These are phyloP conservation scores for Schrankia costaestrigalis DNA, from an alignment of 2,888 invertebrate genomes.

Conservation along the genomic window DNA sequence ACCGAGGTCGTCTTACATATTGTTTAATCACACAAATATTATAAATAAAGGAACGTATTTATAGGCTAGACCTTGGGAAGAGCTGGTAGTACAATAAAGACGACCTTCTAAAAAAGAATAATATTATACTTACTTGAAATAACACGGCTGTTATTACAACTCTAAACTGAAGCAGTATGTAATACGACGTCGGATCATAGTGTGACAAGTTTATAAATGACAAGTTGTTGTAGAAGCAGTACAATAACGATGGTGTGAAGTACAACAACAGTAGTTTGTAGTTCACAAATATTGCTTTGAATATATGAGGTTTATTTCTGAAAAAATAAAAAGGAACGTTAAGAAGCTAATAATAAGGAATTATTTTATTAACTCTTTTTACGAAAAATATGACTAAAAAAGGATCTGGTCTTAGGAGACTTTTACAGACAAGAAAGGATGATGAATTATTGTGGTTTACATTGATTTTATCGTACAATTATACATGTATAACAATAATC, in stretches of 20 bases:
- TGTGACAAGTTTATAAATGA: constrained; percentile 93
- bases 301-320: constrained; percentile 82
- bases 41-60: too few relatives aligned
- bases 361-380: too few relatives aligned
- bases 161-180: constrained; percentile 92
- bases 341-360: background rate
- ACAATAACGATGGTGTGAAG: constrained; percentile 94
- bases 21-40: too few relatives aligned
- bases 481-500: too few relatives aligned
- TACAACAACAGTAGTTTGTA: constrained; percentile 87
- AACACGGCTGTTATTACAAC: constrained; percentile 95
- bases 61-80: too few relatives aligned
- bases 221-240: constrained; percentile 97
- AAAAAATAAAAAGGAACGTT: constrained; percentile 49
- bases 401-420: too few relatives aligned
- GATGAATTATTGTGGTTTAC: too few relatives aligned
- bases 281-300: constrained; percentile 80
- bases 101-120: background rate
- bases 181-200: constrained; percentile 97
- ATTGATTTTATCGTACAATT: too few relatives aligned
- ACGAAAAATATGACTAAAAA: too few relatives aligned
- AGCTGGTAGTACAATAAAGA: too few relatives aligned
- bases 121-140: constrained; percentile 86
- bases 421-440: too few relatives aligned
- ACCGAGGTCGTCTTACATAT: too few relatives aligned